phyloP scores from a whole-genome alignment of 2,888 invertebrate genomes.

The Dermolepida albohirtum region DNA sequence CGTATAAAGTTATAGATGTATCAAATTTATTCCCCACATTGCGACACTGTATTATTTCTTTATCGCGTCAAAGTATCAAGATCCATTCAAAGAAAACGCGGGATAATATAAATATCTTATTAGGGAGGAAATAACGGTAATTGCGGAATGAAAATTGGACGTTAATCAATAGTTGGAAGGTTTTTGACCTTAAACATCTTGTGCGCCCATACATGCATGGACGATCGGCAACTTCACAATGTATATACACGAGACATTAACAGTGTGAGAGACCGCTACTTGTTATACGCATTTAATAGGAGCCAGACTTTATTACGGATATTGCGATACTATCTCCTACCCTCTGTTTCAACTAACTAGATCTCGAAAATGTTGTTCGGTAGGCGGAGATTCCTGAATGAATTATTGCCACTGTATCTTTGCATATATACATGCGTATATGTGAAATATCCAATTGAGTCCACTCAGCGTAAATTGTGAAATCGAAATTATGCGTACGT shows the following conservation, averaged over 20 bases:
- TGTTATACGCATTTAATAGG: constrained; percentile 46
- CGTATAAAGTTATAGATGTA: constrained; percentile 31
- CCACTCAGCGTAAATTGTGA: neutral
- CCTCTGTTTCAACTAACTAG: constrained; percentile 32
- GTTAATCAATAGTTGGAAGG: constrained; percentile 38
- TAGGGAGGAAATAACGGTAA: constrained; percentile 36
- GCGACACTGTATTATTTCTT: constrained; percentile 31
- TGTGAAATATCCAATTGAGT: no score
- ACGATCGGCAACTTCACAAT: constrained; percentile 15
- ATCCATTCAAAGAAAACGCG: constrained; percentile 23
- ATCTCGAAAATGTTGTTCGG: constrained; percentile 24
- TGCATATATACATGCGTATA: neutral
- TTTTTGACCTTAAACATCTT: constrained; percentile 39
- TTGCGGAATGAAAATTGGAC: constrained; percentile 34
- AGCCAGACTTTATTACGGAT: constrained; percentile 45
- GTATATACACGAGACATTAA: constrained; percentile 25
- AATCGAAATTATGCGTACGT: neutral
- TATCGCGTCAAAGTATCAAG: constrained; percentile 38
- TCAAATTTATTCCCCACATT: constrained; percentile 24
- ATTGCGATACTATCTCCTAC: constrained; percentile 45
- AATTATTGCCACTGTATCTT: constrained; percentile 27
- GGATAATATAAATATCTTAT: constrained; percentile 38
- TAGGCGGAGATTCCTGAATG: constrained; percentile 34
- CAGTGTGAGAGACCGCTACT: constrained; percentile 42
- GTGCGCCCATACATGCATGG: constrained; percentile 31